A percentile compares a stretch with the other conserved stretches of the same genome.
These are phyloP conservation scores for Ormyrus rosae DNA, from an alignment of 2,888 invertebrate genomes.

Conservation along the genomic window DNA sequence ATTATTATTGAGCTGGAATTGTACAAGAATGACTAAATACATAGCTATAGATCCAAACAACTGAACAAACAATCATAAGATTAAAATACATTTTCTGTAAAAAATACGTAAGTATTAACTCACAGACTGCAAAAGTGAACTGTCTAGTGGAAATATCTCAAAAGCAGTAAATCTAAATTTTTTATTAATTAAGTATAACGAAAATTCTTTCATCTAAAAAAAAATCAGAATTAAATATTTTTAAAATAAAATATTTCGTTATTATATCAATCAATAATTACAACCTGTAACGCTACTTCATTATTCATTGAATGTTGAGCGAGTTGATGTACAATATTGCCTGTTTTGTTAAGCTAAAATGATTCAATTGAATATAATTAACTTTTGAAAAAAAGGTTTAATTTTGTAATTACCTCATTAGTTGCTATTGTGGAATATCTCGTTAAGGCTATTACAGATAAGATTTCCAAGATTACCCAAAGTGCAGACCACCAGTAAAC, in stretches of 20 bases:
- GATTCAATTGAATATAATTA: neutral
- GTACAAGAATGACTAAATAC: no score
- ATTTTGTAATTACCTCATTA: slow-evolving; percentile 1
- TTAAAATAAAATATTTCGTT: no score
- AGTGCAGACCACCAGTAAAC: neutral
- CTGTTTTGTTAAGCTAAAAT: slow-evolving; percentile 1
- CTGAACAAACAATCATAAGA: no score
- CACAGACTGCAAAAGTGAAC: slow-evolving; percentile 52
- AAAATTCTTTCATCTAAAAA: slow-evolving; percentile 6
- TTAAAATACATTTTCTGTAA: no score
- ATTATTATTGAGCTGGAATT: no score
- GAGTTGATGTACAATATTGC: neutral
- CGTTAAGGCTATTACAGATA: neutral
- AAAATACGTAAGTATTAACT: neutral
- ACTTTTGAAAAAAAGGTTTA: neutral
- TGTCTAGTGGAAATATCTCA: slow-evolving; percentile 51
- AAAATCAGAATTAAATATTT: no score
- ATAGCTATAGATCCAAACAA: no score
- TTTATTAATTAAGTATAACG: neutral
- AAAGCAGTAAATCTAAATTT: slow-evolving; percentile 33
- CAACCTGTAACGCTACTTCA: neutral
- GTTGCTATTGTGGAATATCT: neutral
- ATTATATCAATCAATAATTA: neutral
- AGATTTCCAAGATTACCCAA: neutral
- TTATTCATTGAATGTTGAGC: neutral